These are phyloP conservation scores for Platichthys stellatus DNA, from an alignment of 2,113 vertebrate genomes.

Conservation along the genomic window DNA sequence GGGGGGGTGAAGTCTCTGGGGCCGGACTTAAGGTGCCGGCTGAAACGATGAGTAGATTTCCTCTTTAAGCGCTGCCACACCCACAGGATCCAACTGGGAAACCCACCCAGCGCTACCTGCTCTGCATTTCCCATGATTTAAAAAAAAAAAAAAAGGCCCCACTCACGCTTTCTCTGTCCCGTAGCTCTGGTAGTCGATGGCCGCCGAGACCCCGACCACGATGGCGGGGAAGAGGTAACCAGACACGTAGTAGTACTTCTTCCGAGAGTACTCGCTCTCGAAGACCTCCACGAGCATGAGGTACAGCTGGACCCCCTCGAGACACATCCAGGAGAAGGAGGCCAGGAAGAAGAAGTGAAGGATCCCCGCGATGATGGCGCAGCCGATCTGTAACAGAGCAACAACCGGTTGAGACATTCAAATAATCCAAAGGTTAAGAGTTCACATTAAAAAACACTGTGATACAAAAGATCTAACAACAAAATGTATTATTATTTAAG, in stretches of 20 bases:
- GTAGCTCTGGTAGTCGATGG: constrained; percentile 97
- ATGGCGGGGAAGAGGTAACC: constrained; percentile 98
- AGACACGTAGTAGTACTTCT: constrained; percentile 97
- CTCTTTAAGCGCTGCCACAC: constrained; percentile 49
- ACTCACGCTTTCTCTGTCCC: constrained; percentile 96
- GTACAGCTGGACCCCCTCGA: constrained; percentile 98
- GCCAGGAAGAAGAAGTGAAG: constrained; percentile 99
- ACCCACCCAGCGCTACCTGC: constrained; percentile 14
- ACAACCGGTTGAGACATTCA: neutral
- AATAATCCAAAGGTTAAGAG: neutral
- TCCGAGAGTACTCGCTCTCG: constrained; percentile 99
- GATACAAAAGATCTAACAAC: neutral
- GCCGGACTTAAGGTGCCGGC: constrained; percentile 49
- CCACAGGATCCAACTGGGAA: constrained; percentile 45
- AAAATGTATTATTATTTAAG: neutral
- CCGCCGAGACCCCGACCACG: constrained; percentile 96
- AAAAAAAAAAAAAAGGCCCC: constrained; percentile 60
- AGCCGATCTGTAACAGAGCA: constrained; percentile 87
- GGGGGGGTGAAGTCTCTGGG: constrained; percentile 34
- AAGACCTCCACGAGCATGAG: constrained; percentile 99
- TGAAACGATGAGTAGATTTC: constrained; percentile 52
- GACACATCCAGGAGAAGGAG: constrained; percentile 98
- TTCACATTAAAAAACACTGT: neutral
- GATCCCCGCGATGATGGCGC: constrained; percentile 95
- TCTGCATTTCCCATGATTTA: constrained; percentile 38